Base-by-base conservation (phyloP, 53 echinoderm and acorn worm species). In the Arbacia lixula region DNA sequence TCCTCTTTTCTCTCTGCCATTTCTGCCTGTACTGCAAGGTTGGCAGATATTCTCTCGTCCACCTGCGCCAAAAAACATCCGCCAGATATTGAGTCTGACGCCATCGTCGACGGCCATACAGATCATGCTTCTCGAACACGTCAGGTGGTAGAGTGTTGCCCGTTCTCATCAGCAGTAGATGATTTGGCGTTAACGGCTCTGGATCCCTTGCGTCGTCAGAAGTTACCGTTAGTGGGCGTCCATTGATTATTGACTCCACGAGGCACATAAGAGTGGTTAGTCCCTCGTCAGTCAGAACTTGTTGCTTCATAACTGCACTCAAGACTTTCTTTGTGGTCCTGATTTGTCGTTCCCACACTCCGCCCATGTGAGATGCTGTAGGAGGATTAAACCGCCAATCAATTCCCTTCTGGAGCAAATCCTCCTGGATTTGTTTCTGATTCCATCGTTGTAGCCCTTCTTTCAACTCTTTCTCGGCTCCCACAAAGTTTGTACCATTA, bases 21-120 rank as follows among this genome's bases (percentile, higher is more conserved):
- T 81, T 90, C 53, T 71, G 79, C 19, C 86, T 54, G 26, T 60
- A 19, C 50, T 85, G 90, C 31, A 85, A 37, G 6, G 67, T 31
- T 35, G 86, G 81, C 4, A 90, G 73, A 53, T 90, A 90, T 50
- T 85, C 81, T 41, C 60, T 79, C 12, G 85, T 24, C 90, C 86
- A 90, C 52, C 75, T 68, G 6, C 50, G 19, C 87, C 86, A 86
- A 74, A 91, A 90, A 12, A 86, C 54, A 26, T 76, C 42, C 17
- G 86, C 90, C 6, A 90, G 30, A 33, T 90, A 86, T 28, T 90
- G 90, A 27, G 72, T 35, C 66, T 87, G 87, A 8, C 83, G 53
- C 87, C 91, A 91, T 36, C 50, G 41, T 27, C 87, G 36, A 41
- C 65, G 87, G 26, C 66, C 27, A 51, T 86, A 74, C 27, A 87